phyloP scores from a whole-genome alignment of 2,113 vertebrate species.

The Zingel zingel region DNA sequence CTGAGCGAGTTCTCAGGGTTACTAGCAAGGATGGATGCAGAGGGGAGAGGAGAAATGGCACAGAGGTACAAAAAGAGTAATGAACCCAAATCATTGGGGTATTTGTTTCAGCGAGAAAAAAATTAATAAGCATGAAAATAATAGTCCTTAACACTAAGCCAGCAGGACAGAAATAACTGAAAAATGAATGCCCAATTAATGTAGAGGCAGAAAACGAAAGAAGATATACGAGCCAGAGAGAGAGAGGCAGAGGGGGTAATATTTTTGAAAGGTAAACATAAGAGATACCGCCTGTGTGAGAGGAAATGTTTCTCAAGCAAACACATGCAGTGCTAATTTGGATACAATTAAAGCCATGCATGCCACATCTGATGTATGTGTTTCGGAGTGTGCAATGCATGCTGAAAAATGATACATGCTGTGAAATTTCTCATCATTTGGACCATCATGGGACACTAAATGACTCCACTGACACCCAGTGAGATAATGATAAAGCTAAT shows the following conservation, averaged over 20 bases:
- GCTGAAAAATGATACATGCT: background rate
- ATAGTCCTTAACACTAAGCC: conserved; percentile 66
- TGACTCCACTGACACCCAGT: background rate
- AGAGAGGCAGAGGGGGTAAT: conserved; percentile 20
- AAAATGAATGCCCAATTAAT: conserved; percentile 67
- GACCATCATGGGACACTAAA: background rate
- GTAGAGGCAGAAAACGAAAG: conserved; percentile 37
- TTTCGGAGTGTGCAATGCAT: background rate
- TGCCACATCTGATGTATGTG: conserved; percentile 15
- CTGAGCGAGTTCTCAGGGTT: conserved; percentile 14
- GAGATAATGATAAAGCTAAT: background rate
- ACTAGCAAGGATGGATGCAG: conserved; percentile 4
- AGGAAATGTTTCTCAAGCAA: conserved; percentile 52
- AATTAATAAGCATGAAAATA: conserved; percentile 79
- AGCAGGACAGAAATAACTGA: conserved; percentile 58
- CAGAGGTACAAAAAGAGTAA: conserved; percentile 40
- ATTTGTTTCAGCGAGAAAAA: conserved; percentile 77
- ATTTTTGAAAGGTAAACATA: conserved; percentile 64
- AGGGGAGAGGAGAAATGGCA: background rate
- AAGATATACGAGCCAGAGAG: conserved; percentile 37
- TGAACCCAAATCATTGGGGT: conserved; percentile 65
- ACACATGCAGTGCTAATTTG: conserved; percentile 37
- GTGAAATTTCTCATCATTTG: background rate
- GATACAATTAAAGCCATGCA: conserved; percentile 41
- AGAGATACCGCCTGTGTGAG: conserved; percentile 39